Base-by-base conservation (phyloP, 2,888 invertebrate species). In the Drosophila mercatorum region DNA sequence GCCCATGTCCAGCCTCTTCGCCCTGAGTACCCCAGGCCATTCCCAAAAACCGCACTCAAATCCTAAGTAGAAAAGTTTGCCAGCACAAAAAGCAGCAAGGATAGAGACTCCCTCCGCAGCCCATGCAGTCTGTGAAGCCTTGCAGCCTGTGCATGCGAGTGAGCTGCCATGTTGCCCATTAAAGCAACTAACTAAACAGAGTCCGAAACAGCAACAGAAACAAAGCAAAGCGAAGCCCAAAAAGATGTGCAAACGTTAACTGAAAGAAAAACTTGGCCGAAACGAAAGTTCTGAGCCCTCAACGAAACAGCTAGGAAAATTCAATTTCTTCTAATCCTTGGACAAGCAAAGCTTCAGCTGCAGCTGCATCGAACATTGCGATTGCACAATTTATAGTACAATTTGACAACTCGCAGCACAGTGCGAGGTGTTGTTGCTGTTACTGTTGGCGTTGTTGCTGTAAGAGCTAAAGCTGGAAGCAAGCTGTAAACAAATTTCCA, bases 51-150 rank as follows among this genome's bases (percentile, higher is more conserved):
- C 81, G 66, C 83, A 78, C 74, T 77, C 78, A 78, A 80, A 75
- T 72, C 71, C 77, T 55, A 83, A 86, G 89, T 88, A 78, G 72
- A 72, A 86, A 88, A 89, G 57, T 89, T 86, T 69, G 36, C 60
- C 38, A 56, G 76, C 60, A 57, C 56, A 65, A 78, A 72, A 71
- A 64, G 63, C 60, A 66, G 46, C 11, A 41, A 28, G 46, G 53
- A 68, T 28, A 28, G 49, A 28, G 59, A 64, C 47, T 60, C 52
- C 46, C 55, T 52, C 63, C 60, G 68, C 67, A 72, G 61, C 55
- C 51, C 44, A 46, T 38, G 17, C 22, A 26, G 56, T 38, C 47
- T 57, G 41, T 41, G 67, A 22, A 22, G 22, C 51, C 44, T 43
- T 38, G 17, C 22, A 26, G 56, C 41, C 47, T 57, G 41, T 41